Percentiles rank a stretch among this genome's conserved stretches.
phyloP scores from a whole-genome alignment of 2,113 vertebrate genomes.

The Nibea coibor region DNA sequence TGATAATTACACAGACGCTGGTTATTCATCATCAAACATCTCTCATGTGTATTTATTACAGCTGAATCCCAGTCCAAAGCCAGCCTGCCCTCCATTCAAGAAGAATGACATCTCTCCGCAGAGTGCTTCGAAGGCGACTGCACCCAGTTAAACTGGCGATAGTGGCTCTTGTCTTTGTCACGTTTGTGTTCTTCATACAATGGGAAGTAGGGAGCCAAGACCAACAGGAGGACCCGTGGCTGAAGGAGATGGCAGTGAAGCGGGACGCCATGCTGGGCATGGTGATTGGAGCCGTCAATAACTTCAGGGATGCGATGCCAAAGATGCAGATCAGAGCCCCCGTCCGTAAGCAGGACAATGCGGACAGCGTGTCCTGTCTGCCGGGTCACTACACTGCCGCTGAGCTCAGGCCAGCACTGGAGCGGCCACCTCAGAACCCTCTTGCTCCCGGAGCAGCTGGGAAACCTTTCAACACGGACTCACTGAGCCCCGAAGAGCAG shows the following conservation, averaged over 20 bases:
- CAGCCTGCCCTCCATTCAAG: constrained; percentile 47
- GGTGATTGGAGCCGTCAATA: constrained; percentile 94
- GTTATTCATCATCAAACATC: background rate
- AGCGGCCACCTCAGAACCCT: constrained; percentile 90
- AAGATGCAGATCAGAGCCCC: constrained; percentile 98
- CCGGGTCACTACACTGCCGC: constrained; percentile 91
- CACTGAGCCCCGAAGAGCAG: constrained; percentile 88
- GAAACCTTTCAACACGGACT: constrained; percentile 88
- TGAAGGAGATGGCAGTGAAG: constrained; percentile 87
- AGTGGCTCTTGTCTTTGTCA: constrained; percentile 90
- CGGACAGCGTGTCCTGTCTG: constrained; percentile 84
- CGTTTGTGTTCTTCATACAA: constrained; percentile 95
- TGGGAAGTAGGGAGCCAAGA: constrained; percentile 91
- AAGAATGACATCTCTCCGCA: constrained; percentile 88
- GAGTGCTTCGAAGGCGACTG: constrained; percentile 85
- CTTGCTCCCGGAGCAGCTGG: constrained; percentile 93
- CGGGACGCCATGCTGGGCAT: constrained; percentile 91
- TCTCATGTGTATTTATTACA: constrained; percentile 44
- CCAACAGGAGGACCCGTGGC: constrained; percentile 88
- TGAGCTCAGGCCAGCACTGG: constrained; percentile 90
- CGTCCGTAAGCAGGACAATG: constrained; percentile 82
- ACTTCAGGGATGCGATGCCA: constrained; percentile 93
- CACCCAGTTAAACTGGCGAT: constrained; percentile 89
- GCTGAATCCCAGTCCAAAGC: constrained; percentile 58
- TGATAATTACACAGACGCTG: background rate